Base-by-base conservation (phyloP, 2,797 vertebrate species). In the Fistularia tabacaria region DNA sequence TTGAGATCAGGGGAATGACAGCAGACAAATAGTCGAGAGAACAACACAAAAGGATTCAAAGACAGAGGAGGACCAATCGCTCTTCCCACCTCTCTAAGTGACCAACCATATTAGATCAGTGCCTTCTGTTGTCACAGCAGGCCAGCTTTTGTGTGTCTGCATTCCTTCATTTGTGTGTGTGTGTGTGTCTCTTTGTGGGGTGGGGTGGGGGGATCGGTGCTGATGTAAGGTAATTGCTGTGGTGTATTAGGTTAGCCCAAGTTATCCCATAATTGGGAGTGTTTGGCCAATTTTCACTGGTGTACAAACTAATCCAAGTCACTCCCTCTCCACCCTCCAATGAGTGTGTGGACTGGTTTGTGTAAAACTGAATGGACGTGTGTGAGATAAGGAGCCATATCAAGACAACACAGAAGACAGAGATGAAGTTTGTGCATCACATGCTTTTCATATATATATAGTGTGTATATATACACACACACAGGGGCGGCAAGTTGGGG, bases 281-380 rank as follows among this genome's bases (percentile, higher is more conserved):
- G 89, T 90, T 91, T 91, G 84, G 88, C 81, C 88, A 90, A 89
- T 90, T 88, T 88, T 87, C 79, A 85, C 76, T 76, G 84, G 83
- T 90, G 88, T 90, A 88, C 85, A 86, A 89, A 87, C 85, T 91
- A 90, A 92, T 92, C 80, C 84, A 87, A 80, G 81, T 86, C 81
- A 84, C 74, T 87, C 81, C 76, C 73, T 74, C 78, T 77, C 73
- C 79, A 70, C 45, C 49, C 54, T 71, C 67, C 68, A 59, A 61
- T 15, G 43, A 14, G 70, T 62, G 72, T 64, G 71, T 67, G 76
- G 6, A 59, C 15, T 44, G 53, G 62, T 54, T 64, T 70, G 63
- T 69, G 66, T 54, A 59, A 53, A n/a, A 63, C 36, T 59, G 54
- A 59, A 6, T 62, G 55, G 64, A 66, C n/a, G 6, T 46, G 49